Evolutionary conservation across 2,113 vertebrate species (phyloP).

Genomic region (Xenus cinereus): DNA sequence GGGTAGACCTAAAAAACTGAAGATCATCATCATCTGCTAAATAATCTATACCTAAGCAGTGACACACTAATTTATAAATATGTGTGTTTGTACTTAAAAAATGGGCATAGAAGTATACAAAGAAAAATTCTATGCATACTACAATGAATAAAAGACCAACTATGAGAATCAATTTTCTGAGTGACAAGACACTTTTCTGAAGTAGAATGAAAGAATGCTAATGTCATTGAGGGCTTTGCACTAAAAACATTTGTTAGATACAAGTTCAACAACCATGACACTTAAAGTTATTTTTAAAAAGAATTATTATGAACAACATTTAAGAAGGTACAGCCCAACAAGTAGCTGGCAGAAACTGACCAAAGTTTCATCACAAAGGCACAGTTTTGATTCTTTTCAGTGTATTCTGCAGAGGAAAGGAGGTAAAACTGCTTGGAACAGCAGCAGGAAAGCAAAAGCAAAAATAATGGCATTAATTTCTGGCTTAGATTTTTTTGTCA

Average conservation of each 20-base stretch:
- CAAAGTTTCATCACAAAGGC: background rate
- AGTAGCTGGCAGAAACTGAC: background rate
- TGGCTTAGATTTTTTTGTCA: background rate
- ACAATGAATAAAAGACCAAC: background rate
- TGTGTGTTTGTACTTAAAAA: background rate
- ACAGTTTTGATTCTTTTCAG: background rate
- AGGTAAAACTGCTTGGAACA: background rate
- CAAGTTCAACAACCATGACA: background rate
- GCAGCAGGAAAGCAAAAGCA: background rate
- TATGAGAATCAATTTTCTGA: background rate
- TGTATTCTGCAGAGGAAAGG: background rate
- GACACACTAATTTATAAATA: background rate
- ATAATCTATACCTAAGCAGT: background rate
- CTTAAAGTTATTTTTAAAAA: background rate
- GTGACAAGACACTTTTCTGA: background rate
- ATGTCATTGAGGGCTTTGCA: background rate
- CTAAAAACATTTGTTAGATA: background rate
- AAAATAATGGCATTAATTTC: background rate
- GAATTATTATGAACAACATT: background rate
- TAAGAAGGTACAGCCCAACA: background rate
- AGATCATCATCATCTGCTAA: constrained; percentile 17
- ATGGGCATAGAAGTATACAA: background rate
- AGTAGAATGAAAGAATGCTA: background rate
- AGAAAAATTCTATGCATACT: background rate
- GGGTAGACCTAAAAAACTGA: constrained; percentile 9